Evolutionary conservation across 2,797 vertebrate genomes (phyloP).

Genomic region (Myiotriccus ornatus): DNA sequence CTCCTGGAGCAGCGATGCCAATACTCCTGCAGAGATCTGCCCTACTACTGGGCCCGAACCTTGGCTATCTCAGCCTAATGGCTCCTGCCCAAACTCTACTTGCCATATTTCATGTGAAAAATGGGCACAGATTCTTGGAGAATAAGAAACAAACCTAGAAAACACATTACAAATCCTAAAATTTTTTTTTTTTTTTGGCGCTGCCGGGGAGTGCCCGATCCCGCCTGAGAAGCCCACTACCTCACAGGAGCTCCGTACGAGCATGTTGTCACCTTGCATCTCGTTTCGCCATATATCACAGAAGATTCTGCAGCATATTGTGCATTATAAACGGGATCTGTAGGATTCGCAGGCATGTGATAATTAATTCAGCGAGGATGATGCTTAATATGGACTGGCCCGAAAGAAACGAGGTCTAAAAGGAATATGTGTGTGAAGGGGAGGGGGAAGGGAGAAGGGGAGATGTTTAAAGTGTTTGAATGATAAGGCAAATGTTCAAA

Average conservation of each 20-base stretch:
- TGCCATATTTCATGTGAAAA: background rate
- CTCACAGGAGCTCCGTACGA: background rate
- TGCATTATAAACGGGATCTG: conserved; percentile 43
- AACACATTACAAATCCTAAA: background rate
- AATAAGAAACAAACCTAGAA: background rate
- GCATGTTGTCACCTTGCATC: background rate
- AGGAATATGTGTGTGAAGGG: background rate
- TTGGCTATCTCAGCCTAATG: background rate
- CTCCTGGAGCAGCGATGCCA: conserved; percentile 1
- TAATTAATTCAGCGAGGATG: conserved; percentile 66
- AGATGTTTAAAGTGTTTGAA: conserved; percentile 1
- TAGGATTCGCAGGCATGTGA: conserved; percentile 43
- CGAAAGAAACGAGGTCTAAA: conserved; percentile 55
- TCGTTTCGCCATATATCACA: background rate
- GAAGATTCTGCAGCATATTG: conserved; percentile 44
- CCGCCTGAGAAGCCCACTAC: background rate
- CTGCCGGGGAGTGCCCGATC: background rate
- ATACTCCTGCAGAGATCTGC: conserved; percentile 14
- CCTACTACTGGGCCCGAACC: conserved; percentile 21
- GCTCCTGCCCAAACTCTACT: conserved; percentile 21
- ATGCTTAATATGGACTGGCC: conserved; percentile 66
- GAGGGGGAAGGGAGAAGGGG: background rate
- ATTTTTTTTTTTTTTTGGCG: background rate
- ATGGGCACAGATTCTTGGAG: background rate
- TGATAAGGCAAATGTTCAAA: conserved; percentile 6